A percentile compares a stretch with the other conserved stretches of the same genome.
phyloP scores from a whole-genome alignment of 2,888 invertebrate genomes.

The Hedychridium roseum region DNA sequence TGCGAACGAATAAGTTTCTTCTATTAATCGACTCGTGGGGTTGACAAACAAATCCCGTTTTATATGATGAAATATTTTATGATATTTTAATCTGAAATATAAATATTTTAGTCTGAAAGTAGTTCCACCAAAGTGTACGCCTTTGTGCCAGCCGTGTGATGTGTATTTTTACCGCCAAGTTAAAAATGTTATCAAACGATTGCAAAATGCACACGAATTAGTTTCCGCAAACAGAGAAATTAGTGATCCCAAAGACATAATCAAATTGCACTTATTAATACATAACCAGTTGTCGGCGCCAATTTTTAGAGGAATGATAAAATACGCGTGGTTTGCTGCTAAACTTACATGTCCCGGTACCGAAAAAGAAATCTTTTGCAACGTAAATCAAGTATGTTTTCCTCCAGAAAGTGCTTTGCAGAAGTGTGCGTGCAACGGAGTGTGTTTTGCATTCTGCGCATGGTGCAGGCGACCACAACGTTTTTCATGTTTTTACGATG shows the following conservation, averaged over 20 bases:
- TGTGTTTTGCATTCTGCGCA: too few species aligned
- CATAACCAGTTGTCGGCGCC: neutral
- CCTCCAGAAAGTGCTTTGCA: too few species aligned
- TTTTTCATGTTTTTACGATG: too few species aligned
- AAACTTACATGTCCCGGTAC: neutral
- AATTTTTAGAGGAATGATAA: neutral
- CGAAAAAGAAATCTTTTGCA: neutral
- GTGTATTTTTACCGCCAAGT: neutral
- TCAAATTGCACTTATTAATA: neutral
- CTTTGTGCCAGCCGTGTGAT: neutral
- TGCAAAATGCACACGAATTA: neutral
- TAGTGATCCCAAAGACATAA: neutral
- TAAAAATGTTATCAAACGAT: neutral
- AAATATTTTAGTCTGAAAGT: neutral
- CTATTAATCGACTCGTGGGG: neutral
- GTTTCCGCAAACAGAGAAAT: neutral
- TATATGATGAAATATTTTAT: too few species aligned
- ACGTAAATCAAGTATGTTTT: slow-evolving; percentile 1
- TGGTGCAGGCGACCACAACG: too few species aligned
- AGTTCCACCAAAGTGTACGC: neutral
- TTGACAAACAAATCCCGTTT: too few species aligned
- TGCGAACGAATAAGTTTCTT: neutral
- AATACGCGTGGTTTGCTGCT: neutral
- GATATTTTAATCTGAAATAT: too few species aligned
- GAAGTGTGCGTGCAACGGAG: too few species aligned